Base-by-base conservation (phyloP, 2,113 vertebrate genomes). In the Chamaetylas fuelleborni region DNA sequence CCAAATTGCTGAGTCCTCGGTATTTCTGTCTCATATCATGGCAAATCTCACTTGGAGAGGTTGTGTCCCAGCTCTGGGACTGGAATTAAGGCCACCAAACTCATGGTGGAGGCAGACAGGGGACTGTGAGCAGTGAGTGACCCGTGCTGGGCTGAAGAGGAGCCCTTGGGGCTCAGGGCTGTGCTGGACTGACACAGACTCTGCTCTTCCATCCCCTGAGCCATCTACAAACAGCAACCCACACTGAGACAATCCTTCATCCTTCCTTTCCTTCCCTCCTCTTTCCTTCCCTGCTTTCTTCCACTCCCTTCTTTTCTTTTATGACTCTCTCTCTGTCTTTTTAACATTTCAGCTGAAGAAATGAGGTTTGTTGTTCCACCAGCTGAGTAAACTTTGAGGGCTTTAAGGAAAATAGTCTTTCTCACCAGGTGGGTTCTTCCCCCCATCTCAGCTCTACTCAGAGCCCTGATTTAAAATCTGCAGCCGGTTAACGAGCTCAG, bases 401-500 rank as follows among this genome's bases (percentile, higher is more conserved):
- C 81, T 95, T 95, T 94, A 95, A 95, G 94, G 71, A 92, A 95
- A 97, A 92, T 29, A 81, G 50, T 91, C 70, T 95, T 86, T 53
- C 90, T 95, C 15, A 0, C 94, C 97, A 96, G 96, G 96, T 95
- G 95, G 92, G 85, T 94, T 83, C 69, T 90, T 86, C 86, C 85
- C 83, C 80, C 47, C n/a, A 57, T 93, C 80, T 87, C 90, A 29
- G 40, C 65, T 93, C 81, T 40, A 45, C 65, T 88, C 81, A 58
- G 81, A 97, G 58, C 43, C 62, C 93, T 91, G 67, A 96, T 97
- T 97, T 95, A 94, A 92, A 94, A 69, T 38, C 84, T 81, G 94
- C 95, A 97, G 95, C 95, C 79, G 0, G 91, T 74, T 98, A 96
- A 97, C 6, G 22, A 97, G 92, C 92, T 72, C 97, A 97, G 96